A percentile compares a stretch with the other conserved stretches of the same genome.
Evolutionary conservation across 2,113 vertebrate species (phyloP).

Genomic region (Rhea pennata): DNA sequence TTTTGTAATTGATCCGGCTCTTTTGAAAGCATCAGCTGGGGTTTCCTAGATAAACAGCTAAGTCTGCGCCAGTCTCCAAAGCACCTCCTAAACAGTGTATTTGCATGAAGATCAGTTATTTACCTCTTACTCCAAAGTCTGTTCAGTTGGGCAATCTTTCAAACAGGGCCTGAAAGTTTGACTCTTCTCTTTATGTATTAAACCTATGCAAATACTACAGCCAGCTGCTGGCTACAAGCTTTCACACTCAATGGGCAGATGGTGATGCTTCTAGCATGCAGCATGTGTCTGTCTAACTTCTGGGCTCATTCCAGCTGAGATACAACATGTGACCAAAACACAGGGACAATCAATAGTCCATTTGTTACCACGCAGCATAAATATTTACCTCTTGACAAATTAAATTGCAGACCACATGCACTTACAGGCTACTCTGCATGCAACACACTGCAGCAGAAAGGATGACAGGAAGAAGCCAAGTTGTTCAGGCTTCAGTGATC

Average conservation of each 20-base stretch:
- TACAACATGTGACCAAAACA: background rate
- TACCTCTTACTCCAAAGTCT: background rate
- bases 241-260: background rate
- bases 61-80: background rate
- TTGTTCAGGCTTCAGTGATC: background rate
- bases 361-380: background rate
- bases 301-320: background rate
- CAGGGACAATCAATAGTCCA: background rate
- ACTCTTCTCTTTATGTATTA: background rate
- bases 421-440: background rate
- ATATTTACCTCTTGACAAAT: background rate
- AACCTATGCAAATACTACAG: background rate
- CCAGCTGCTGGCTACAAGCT: background rate
- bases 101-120: background rate
- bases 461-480: background rate
- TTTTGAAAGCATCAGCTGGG: background rate
- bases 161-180: background rate
- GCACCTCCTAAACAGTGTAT: background rate
- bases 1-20: background rate
- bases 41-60: background rate
- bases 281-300: background rate
- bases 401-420: background rate
- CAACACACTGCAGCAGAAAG: background rate
- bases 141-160: background rate
- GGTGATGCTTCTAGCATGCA: rapidly evolving